phyloP scores from a whole-genome alignment of 2,888 invertebrate species.

The Drosophila pullipes region DNA sequence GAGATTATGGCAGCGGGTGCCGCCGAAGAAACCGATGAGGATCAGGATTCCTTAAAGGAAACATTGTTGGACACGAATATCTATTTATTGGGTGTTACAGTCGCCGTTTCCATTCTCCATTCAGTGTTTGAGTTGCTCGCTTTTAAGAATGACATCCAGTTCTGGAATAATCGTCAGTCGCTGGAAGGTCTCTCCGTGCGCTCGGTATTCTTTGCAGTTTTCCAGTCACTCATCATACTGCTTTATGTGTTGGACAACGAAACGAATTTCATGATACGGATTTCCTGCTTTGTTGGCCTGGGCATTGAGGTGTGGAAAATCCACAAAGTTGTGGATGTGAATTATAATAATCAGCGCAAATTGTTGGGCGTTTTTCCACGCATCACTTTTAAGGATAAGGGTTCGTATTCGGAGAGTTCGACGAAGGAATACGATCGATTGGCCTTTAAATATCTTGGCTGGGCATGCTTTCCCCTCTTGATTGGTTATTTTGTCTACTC shows the following conservation, averaged over 20 bases:
- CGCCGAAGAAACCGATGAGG: constrained; percentile 88
- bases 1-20: constrained; percentile 89
- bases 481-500: constrained; percentile 98
- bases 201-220: constrained; percentile 99
- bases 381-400: constrained; percentile 95
- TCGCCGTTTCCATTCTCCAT: constrained; percentile 96
- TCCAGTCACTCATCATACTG: constrained; percentile 97
- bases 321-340: constrained; percentile 96
- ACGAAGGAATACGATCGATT: constrained; percentile 97
- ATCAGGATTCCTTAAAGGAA: constrained; percentile 96
- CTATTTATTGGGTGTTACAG: constrained; percentile 95
- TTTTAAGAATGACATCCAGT: constrained; percentile 99
- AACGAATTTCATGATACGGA: constrained; percentile 97
- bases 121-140: constrained; percentile 99
- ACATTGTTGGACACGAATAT: constrained; percentile 98
- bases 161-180: constrained; percentile 99
- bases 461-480: constrained; percentile 97
- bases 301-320: constrained; percentile 99
- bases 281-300: constrained; percentile 97
- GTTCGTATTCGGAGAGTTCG: constrained; percentile 97
- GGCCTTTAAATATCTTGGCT: constrained; percentile 98
- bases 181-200: constrained; percentile 98
- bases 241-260: constrained; percentile 99
- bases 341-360: constrained; percentile 90
- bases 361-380: constrained; percentile 93